Conservation (phyloP, 2,113 vertebrate species). For the Pelusios castaneus region DNA sequence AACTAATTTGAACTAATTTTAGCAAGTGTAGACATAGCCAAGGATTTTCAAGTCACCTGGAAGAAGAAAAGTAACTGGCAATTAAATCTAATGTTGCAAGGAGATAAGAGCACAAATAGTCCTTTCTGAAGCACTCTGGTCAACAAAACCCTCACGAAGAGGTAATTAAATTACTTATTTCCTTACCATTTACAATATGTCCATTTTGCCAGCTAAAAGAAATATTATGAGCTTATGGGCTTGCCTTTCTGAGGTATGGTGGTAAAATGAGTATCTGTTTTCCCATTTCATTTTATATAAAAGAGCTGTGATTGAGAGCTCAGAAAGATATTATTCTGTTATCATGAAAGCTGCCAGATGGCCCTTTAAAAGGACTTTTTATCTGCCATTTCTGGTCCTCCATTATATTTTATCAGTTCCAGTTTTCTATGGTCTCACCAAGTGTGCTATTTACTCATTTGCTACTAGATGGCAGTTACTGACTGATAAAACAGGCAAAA, state of each 20-base stretch:
- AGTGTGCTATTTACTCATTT: fast-evolving
- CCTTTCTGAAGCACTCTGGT: background rate
- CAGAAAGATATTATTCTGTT: background rate
- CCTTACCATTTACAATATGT: background rate
- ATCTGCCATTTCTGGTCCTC: background rate
- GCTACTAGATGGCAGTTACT: background rate
- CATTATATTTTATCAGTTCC: background rate
- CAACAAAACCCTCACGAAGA: background rate
- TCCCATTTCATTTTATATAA: background rate
- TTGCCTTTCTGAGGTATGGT: background rate
- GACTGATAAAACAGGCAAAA: background rate
- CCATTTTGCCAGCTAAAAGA: background rate
- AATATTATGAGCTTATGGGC: background rate
- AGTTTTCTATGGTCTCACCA: background rate
- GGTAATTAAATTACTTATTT: background rate
- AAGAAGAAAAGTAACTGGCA: background rate
- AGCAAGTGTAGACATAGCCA: too few relatives aligned
- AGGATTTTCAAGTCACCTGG: constrained; percentile 4
- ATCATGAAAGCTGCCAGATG: background rate
- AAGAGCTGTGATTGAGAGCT: fast-evolving
- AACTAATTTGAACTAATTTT: too few relatives aligned
- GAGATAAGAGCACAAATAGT: background rate
- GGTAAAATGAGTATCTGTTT: background rate
- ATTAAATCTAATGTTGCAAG: background rate
- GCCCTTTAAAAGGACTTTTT: background rate